Conservation (phyloP, 2,888 invertebrate genomes). For the Halocaridina rubra region DNA sequence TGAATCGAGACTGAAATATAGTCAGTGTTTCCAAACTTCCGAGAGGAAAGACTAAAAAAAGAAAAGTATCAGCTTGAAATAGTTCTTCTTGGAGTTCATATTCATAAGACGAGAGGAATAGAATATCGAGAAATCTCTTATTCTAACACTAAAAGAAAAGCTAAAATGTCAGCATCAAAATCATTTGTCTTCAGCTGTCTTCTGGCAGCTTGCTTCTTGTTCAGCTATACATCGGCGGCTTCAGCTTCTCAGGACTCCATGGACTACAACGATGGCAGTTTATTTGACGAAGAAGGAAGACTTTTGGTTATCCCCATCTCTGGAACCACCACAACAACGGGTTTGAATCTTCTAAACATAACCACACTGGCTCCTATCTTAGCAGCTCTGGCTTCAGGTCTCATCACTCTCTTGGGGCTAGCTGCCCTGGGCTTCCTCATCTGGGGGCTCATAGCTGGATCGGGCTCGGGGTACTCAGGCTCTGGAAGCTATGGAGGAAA, state of each 20-base stretch:
- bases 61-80: no score
- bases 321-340: background rate
- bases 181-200: conserved; percentile 3
- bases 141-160: no score
- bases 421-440: conserved; percentile 52
- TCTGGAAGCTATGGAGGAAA: conserved; percentile 20
- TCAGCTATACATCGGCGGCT: no score
- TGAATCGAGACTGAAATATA: no score
- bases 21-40: no score
- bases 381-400: conserved; percentile 19
- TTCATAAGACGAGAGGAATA: no score
- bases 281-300: conserved; percentile 50
- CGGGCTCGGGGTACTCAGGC: conserved; percentile 24
- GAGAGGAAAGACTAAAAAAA: no score
- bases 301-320: conserved; percentile 28
- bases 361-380: conserved; percentile 11
- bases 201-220: conserved; percentile 4
- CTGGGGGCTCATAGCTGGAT: conserved; percentile 14
- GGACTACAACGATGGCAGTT: background rate
- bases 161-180: no score
- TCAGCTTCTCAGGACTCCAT: no score
- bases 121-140: no score
- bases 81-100: no score
- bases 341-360: conserved; percentile 16
- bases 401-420: conserved; percentile 32